Evolutionary conservation across 2,888 invertebrate species (phyloP), one percentile per base, ranked within the genome.

Genomic region (Tetropium fuscum): DNA sequence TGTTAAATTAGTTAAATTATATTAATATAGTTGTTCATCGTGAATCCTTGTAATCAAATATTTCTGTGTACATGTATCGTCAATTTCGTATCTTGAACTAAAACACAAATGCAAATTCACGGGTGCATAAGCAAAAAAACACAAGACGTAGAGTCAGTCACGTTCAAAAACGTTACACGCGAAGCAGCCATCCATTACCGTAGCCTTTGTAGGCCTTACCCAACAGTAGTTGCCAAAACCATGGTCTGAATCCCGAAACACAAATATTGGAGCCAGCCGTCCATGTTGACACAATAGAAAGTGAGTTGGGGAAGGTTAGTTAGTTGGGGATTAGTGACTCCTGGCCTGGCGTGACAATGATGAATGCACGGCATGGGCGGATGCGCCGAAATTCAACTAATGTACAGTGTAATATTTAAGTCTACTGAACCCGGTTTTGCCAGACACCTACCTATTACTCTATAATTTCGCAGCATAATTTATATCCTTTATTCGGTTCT

Each of bases 341-440:
- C 13, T 48, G 40, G 48, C 41, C 48, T 10, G 15, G n/a, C 10
- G 30, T 30, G 19, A 30, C 40, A 18, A 55, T 41, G 47, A 38
- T 55, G 27, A n/a, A 10, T 20, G 43, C 47, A 49, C 43, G 43
- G 7, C 43, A 25, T 10, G 20, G 18, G 25, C 45, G 30, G 36
- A 47, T 20, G 40, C 15, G 49, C 49, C 56, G 27, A 57, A 57
- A 57, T 57, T 36, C 36, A 6, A 34, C 22, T 49, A 43, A 49
- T 57, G 43, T 40, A 57, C n/a, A n/a, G n/a, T n/a, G n/a, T n/a
- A 57, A 49, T 57, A 57, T 57, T 48, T 43, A 49, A 32, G 44
- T 16, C 43, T 27, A 18, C 20, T 19, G 43, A n/a, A 27, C 22
- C 16, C 43, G 27, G 40, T 47, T 49, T 11, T 15, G 34, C 44